phyloP scores from a whole-genome alignment of 2,113 vertebrate species.

The Cinclus cinclus region DNA sequence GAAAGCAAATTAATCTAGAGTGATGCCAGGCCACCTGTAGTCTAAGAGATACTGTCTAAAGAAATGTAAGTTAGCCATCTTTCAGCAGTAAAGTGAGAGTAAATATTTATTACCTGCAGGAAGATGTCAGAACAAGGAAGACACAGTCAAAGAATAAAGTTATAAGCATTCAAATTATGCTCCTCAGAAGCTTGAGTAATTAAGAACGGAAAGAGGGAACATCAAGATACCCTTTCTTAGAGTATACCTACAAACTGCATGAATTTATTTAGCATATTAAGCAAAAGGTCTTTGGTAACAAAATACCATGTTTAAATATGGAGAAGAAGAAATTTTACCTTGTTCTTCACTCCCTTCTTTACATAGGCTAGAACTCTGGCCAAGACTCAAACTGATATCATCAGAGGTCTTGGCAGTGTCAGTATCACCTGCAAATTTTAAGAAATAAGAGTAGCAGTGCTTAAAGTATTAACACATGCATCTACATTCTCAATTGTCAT shows the following conservation, averaged over 20 bases:
- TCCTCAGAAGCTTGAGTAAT: not conserved
- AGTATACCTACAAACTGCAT: not conserved
- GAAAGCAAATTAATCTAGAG: not conserved
- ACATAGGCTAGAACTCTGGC: conserved; percentile 90
- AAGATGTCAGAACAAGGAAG: not conserved
- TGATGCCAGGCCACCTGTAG: not conserved
- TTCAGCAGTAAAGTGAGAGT: not conserved
- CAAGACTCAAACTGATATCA: conserved; percentile 94
- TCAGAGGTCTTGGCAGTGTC: conserved; percentile 91
- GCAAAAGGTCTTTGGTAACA: not conserved
- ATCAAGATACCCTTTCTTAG: not conserved
- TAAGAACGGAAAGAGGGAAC: not conserved
- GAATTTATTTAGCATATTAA: not conserved
- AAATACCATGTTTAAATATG: not conserved
- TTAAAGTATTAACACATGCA: not conserved
- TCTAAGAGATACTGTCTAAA: not conserved
- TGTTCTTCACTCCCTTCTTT: conserved; percentile 92
- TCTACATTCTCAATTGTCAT: not conserved
- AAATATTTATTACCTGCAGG: conserved; percentile 1
- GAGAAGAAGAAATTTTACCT: conserved; percentile 76
- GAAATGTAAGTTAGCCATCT: not conserved
- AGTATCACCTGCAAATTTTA: conserved; percentile 79
- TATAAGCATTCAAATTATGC: not conserved
- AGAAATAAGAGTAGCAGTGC: conserved; percentile 21
- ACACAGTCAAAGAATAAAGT: not conserved